Evolutionary conservation across 2,113 vertebrate species (phyloP), one percentile per base, ranked within the genome.

Genomic region (Anguilla rostrata): DNA sequence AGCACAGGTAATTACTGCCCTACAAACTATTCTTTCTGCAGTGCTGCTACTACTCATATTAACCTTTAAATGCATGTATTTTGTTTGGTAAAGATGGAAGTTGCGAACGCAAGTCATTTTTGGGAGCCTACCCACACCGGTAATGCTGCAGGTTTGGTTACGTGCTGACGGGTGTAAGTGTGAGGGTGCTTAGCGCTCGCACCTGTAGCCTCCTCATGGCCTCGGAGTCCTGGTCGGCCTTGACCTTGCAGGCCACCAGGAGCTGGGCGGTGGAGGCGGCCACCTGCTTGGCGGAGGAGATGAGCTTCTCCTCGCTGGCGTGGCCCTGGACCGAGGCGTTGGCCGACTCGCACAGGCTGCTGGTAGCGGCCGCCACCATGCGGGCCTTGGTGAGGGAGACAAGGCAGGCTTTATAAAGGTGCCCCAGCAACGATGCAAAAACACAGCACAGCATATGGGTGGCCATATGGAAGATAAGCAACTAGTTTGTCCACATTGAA

Each of bases 191-290:
- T 12, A 8, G 9, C 9, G 26, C 71, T 34, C 11, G n/a, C 94
- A 99, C 98, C 97, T 99, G 98, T 75, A 99, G 95, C 89, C 98
- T 96, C 93, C 96, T 96, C 98, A 99, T 98, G 90, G 98, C 98
- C 92, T 99, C 98, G 0, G 98, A 99, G 83, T 99, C 97, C 86
- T 98, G 97, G 90, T 99, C 96, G 0, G 98, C 98, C 91, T 99
- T 99, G 91, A 99, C 98, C 92, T 99, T 99, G 92, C 98, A 99
- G 89, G 98, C 98, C 90, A 99, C 98, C 78, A 99, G 96, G 88
- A 99, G 92, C 93, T 99, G 98, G 40, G 98, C 98, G 0, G 98
- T 99, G 88, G 98, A 99, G 34, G 98, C 98, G 0, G 98, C 98
- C 2, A 99, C 98, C 93, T 99, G 98, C 92, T 99, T 99, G 90